Evolutionary conservation across 2,888 invertebrate species (phyloP).

Genomic region (Branchellion lobata): DNA sequence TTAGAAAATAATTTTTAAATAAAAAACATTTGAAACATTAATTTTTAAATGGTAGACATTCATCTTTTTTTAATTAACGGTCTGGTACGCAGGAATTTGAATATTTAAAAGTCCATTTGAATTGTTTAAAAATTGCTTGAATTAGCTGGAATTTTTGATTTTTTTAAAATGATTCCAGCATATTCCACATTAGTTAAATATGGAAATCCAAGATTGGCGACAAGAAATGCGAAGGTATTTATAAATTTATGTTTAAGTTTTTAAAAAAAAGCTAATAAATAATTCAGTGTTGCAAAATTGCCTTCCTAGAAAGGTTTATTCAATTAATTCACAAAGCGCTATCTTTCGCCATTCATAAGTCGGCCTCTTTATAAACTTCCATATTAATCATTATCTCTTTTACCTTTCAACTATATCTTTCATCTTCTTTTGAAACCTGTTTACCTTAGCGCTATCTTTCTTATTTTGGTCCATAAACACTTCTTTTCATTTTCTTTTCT

Average conservation of each 20-base stretch:
- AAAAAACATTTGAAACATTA: neutral
- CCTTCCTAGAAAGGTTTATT: no score
- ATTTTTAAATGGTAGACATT: neutral
- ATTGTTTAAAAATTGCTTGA: no score
- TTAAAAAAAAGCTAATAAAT: neutral
- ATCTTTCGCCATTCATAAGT: no score
- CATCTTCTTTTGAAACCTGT: no score
- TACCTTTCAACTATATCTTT: no score
- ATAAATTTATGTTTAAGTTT: neutral
- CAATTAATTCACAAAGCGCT: no score
- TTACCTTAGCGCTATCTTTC: no score
- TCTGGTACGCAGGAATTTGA: neutral
- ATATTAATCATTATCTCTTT: neutral
- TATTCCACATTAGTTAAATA: conserved; percentile 85
- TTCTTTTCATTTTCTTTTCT: no score
- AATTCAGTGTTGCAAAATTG: no score
- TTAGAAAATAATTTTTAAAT: conserved; percentile 4
- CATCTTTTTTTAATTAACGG: neutral
- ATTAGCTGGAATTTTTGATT: neutral
- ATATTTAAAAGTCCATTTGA: no score
- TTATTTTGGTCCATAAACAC: no score
- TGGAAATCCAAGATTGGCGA: conserved; percentile 86
- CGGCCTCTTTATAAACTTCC: no score
- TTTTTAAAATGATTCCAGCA: conserved; percentile 68
- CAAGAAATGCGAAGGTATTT: conserved; percentile 70